Percentiles rank a stretch among this genome's conserved stretches.
Conservation (phyloP, 37 sponge, comb jelly and placozoan species). For the Mnemiopsis leidyi region DNA sequence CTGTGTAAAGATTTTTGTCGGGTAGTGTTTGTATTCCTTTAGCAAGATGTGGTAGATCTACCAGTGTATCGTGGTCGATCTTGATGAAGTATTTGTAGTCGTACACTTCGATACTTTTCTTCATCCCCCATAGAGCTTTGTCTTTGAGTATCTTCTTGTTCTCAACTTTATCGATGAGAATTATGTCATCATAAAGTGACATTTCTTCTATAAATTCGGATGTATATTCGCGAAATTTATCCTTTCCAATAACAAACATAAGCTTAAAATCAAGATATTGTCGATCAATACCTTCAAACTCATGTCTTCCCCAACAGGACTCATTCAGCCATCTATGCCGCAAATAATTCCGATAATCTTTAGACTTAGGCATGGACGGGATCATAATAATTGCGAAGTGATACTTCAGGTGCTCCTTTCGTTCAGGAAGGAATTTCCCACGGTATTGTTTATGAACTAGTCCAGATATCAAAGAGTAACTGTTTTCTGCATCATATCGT, state of each 20-base stretch:
- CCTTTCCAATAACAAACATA: constrained; percentile 26
- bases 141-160: background rate
- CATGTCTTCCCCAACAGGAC: background rate
- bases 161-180: background rate
- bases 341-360: background rate
- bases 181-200: background rate
- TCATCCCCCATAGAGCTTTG: constrained; percentile 5
- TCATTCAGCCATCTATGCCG: background rate
- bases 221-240: background rate
- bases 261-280: background rate
- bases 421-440: too few relatives aligned
- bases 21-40: background rate
- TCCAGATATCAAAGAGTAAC: too few relatives aligned
- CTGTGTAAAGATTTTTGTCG: background rate
- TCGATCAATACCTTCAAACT: background rate
- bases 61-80: constrained; percentile 17
- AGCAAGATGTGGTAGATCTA: background rate
- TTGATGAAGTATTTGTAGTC: constrained; percentile 27
- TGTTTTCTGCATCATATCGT: too few relatives aligned
- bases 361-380: background rate
- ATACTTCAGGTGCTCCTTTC: too few relatives aligned
- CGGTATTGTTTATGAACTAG: too few relatives aligned
- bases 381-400: background rate
- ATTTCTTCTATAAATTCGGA: background rate
- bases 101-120: background rate